A percentile compares a stretch with the other conserved stretches of the same genome.
These are phyloP conservation scores for Delia radicum DNA, from an alignment of 1,140 invertebrate genomes.

Conservation along the genomic window DNA sequence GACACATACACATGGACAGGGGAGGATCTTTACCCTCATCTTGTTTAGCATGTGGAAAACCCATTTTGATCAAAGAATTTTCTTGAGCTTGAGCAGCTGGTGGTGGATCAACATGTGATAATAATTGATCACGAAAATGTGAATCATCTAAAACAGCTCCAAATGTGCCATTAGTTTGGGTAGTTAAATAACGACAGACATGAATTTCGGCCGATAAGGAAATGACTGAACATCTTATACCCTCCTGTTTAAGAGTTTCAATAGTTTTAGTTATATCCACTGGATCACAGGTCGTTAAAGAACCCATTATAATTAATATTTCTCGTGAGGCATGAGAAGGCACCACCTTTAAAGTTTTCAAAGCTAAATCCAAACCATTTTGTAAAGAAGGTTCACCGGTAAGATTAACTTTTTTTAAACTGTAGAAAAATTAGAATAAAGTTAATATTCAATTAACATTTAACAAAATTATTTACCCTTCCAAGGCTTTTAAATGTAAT, in stretches of 20 bases:
- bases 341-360: conserved; percentile 82
- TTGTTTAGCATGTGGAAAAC: conserved; percentile 75
- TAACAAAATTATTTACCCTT: conserved; percentile 47
- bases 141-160: conserved; percentile 77
- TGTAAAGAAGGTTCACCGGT: conserved; percentile 92
- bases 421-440: conserved; percentile 35
- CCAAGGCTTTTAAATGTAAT: conserved; percentile 73
- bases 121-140: conserved; percentile 81
- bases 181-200: conserved; percentile 81
- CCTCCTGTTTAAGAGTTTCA: conserved; percentile 67
- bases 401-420: conserved; percentile 62
- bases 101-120: conserved; percentile 83
- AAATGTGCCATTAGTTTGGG: conserved; percentile 65
- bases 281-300: conserved; percentile 95
- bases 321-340: conserved; percentile 92
- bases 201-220: conserved; percentile 93
- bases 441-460: neutral
- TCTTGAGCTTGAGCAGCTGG: conserved; percentile 77
- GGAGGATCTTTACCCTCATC: conserved; percentile 66
- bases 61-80: conserved; percentile 87
- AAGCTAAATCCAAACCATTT: conserved; percentile 88
- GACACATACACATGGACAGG: conserved; percentile 84
- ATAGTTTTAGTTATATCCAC: conserved; percentile 88
- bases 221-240: conserved; percentile 89
- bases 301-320: conserved; percentile 87